Evolutionary conservation across 2,797 vertebrate species (phyloP), one percentile per base, ranked within the genome.

Genomic region (Syndactyla subalaris): DNA sequence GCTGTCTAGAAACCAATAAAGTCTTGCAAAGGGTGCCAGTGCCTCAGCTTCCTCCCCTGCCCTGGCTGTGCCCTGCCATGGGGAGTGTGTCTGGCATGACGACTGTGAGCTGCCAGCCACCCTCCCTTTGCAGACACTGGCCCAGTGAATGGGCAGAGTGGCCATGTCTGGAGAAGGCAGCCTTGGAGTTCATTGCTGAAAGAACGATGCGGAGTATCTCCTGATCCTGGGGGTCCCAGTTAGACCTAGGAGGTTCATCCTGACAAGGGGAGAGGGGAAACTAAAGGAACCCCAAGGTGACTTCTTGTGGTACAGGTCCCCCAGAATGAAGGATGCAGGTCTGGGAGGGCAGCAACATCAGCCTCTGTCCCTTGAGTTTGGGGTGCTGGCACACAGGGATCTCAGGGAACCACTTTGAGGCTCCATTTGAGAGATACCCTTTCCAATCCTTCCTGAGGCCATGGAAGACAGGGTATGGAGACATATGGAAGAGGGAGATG

Each of bases 11-110:
- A 95, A 94, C 79, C 34, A 93, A 63, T 85, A 52, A 85, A 85
- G 16, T 88, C 73, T 93, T 80, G 66, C 58, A 88, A 58, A 0
- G 10, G 93, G 88, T 3, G 1, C 55, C 89, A 68, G 49, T 5
- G 1, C 70, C 62, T 86, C 0, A 0, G 70, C 88, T 78, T 93
- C 73, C 48, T 85, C 76, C 70, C 41, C 36, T 45, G 63, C 67
- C 74, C 83, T 3, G 13, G 46, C 78, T 7, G 0, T 83, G 85
- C 41, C 75, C 82, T 74, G 78, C n/a, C 1, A 0, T 0, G 3
- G 46, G 70, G 54, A 75, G 32, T 0, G 0, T 46, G 81, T 29
- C 66, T 0, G 0, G 66, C 6, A 12, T 8, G 9, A 62, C 0
- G 1, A 23, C 67, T 9, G 1, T 65, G 66, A 94, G 62, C 80